Conservation (phyloP, 2,797 vertebrate species). For the Acipenser oxyrinchus region DNA sequence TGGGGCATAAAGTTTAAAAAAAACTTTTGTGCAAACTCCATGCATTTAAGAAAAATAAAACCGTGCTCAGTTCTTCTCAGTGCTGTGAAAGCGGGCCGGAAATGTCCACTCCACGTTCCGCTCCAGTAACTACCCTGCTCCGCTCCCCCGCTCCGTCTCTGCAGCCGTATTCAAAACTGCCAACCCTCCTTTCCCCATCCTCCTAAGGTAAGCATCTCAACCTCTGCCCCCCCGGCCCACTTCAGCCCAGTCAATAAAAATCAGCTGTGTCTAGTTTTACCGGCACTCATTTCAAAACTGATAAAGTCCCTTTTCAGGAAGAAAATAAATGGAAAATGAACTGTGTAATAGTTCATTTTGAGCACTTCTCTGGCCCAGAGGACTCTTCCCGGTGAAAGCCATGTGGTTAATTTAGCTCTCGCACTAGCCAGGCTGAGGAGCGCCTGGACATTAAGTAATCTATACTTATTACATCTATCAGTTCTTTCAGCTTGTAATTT, state of each 20-base stretch:
- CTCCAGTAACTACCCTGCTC: too few species aligned
- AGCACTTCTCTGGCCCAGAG: constrained; percentile 36
- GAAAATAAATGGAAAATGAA: constrained; percentile 31
- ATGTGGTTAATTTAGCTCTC: constrained; percentile 43
- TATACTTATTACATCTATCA: constrained; percentile 61
- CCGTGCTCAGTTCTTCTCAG: too few species aligned
- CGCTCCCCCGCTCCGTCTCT: not conserved
- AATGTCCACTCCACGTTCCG: too few species aligned
- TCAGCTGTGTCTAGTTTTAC: constrained; percentile 31
- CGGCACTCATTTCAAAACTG: constrained; percentile 49
- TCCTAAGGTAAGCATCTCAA: constrained; percentile 34
- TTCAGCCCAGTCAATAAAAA: constrained; percentile 55
- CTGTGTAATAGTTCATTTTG: constrained; percentile 45
- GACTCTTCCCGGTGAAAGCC: constrained; percentile 24
- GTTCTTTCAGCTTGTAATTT: constrained; percentile 59
- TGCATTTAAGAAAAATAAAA: too few species aligned
- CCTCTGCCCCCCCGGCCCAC: constrained; percentile 44
- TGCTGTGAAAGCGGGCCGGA: too few species aligned
- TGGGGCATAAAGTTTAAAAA: too few species aligned
- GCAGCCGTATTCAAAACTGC: not conserved
- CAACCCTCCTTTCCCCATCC: constrained; percentile 8
- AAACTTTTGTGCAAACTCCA: too few species aligned
- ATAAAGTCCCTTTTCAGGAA: constrained; percentile 28
- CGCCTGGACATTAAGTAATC: constrained; percentile 62
- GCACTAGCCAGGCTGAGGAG: constrained; percentile 49